These are phyloP conservation scores for Physocephala rufipes DNA, from an alignment of 2,888 invertebrate genomes.

Conservation along the genomic window DNA sequence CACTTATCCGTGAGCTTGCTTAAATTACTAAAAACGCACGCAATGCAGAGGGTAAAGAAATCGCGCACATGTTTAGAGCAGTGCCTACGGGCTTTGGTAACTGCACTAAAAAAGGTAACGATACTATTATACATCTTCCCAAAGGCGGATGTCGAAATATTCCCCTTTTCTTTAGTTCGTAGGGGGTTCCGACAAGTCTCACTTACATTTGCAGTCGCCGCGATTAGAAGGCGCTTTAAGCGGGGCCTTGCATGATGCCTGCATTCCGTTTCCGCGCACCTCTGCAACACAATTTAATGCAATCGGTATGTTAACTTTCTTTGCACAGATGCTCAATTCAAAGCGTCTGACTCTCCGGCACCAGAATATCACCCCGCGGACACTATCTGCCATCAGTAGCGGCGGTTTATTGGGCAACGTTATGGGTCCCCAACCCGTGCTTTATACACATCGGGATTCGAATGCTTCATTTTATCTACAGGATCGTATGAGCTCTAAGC, in stretches of 20 bases:
- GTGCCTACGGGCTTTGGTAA: slow-evolving; percentile 78
- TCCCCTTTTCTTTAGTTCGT: slow-evolving; percentile 47
- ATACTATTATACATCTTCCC: neutral
- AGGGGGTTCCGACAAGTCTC: slow-evolving; percentile 60
- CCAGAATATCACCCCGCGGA: slow-evolving; percentile 81
- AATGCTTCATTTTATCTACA: slow-evolving; percentile 83
- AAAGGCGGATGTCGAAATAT: neutral
- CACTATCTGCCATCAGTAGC: slow-evolving; percentile 76
- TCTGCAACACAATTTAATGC: slow-evolving; percentile 94
- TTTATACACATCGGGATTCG: slow-evolving; percentile 66
- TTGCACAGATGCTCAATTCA: slow-evolving; percentile 78
- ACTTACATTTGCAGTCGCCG: slow-evolving; percentile 63
- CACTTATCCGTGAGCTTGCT: slow-evolving; percentile 77
- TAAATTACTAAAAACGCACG: slow-evolving; percentile 82
- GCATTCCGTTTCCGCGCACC: slow-evolving; percentile 93
- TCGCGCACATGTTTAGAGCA: slow-evolving; percentile 89
- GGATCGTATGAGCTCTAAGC: slow-evolving; percentile 68
- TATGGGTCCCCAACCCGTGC: slow-evolving; percentile 60
- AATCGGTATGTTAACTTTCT: slow-evolving; percentile 85
- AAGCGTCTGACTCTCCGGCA: slow-evolving; percentile 76
- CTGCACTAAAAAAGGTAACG: slow-evolving; percentile 69
- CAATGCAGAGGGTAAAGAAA: slow-evolving; percentile 83
- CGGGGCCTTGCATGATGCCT: slow-evolving; percentile 72
- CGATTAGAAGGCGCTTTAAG: slow-evolving; percentile 64
- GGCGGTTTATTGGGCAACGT: slow-evolving; percentile 65